Base-by-base conservation (phyloP, 2,113 vertebrate genomes). In the Callorhinus ursinus region DNA sequence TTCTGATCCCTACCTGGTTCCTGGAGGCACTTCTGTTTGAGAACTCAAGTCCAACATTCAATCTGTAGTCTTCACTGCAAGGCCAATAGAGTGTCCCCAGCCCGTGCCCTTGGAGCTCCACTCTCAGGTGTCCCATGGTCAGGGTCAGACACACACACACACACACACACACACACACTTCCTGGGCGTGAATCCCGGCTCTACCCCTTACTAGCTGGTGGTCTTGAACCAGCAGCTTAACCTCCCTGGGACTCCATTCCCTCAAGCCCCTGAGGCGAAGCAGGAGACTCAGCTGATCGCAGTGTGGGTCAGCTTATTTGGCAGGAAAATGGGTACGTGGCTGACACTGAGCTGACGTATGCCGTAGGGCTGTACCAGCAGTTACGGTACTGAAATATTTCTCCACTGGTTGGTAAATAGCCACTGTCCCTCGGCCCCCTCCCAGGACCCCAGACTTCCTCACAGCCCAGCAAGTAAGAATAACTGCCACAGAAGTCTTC, bases 221-320 rank as follows among this genome's bases (percentile, higher is more conserved):
- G 69, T 39, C 89, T n/a, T 72, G 55, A 53, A 33, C 39, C 76
- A 55, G 59, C 21, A 4, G 0, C 51, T 42, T 51, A 42, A 53
- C 26, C 42, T 72, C 84, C 53, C 91, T 80, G 76, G 31, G 59
- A 33, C 69, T 93, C 59, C 16, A 31, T 77, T 84, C 39, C 39
- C 51, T 76, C 69, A 39, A 46, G 65, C 11, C 51, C 51, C 72
- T 31, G 42, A 46, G 33, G 15, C 28, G 49, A 26, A 16, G 72
- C 53, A 59, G 51, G 57, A 69, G n/a, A 24, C 49, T 6, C 21
- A 19, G 36, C 33, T 18, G 11, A 42, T 22, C 15, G 24, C 4
- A 1, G 65, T 9, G 28, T 46, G 67, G 84, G 72, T 28, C 3
- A 0, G 24, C 42, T 88, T 42, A 8, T 3, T 18, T 42, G 51